Evolutionary conservation across 2,888 invertebrate species (phyloP), one percentile per base, ranked within the genome.

Genomic region (Schizaphis graminum): DNA sequence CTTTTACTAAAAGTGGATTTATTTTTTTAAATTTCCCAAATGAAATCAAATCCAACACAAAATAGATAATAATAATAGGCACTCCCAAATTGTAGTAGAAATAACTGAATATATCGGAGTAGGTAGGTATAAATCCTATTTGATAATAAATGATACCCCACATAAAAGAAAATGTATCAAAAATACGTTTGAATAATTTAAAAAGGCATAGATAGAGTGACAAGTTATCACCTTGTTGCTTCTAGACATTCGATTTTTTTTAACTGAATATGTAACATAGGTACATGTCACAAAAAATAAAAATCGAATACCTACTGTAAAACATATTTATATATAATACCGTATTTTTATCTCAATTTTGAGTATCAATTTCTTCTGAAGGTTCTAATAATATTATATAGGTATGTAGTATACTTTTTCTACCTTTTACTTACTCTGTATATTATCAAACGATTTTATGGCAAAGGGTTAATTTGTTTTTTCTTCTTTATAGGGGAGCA

Each of bases 181-280:
- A 77, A 77, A 77, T 77, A 21, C 35, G 77, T 35, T 77, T 77
- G 77, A 35, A 77, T 77, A 77, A 77, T 77, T 77, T 35, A 8
- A 77, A 77, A 77, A 77, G 77, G 21, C 35, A 35, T 77, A 35
- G 35, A 67, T 16, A 67, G n/a, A n/a, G 77, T 77, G 77, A 77
- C 77, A 35, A 77, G 77, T 77, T 77, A 77, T 77, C 77, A 77
- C 77, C 35, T 77, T 35, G 35, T 77, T 35, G 21, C 77, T 35
- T 77, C 35, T 77, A 77, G 77, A 77, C 35, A 77, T 77, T 77
- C 21, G 35, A 77, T 77, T 77, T 61, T 61, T 77, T 77, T 77
- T 35, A 35, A 77, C 77, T 35, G 21, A 77, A 77, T 21, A 35
- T 77, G 35, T 21, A 77, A 35, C 77, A 41, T 35, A n/a, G n/a